Evolutionary conservation across 2,797 vertebrate species (phyloP).

Genomic region (Perodicticus potto): DNA sequence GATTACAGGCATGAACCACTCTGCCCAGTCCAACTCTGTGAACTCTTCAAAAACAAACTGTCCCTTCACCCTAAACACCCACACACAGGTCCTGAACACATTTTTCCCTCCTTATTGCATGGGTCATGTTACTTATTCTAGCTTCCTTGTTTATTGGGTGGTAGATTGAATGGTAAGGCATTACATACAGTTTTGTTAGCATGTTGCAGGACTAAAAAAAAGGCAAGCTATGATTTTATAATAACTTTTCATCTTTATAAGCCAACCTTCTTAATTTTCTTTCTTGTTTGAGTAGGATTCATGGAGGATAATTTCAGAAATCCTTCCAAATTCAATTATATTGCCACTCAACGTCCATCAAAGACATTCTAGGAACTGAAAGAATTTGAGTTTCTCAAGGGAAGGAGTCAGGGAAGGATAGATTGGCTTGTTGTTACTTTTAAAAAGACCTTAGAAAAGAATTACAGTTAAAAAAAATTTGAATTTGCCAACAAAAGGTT

Average conservation of each 20-base stretch:
- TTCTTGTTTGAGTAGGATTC: conserved; percentile 58
- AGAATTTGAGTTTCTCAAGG: background rate
- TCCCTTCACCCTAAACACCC: background rate
- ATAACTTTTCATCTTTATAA: conserved; percentile 40
- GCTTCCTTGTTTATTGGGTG: background rate
- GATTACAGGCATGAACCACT: no score
- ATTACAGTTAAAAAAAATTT: background rate
- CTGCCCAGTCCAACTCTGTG: background rate
- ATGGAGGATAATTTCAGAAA: conserved; percentile 32
- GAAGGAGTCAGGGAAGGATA: background rate
- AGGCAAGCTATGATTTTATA: conserved; percentile 30
- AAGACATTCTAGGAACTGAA: conserved; percentile 19
- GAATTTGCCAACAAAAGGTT: background rate
- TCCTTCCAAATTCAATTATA: conserved; percentile 54
- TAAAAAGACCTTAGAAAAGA: background rate
- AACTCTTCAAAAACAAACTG: background rate
- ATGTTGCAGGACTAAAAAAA: conserved; percentile 35
- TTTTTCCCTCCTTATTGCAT: background rate
- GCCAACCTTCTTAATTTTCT: conserved; percentile 40
- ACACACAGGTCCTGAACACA: background rate
- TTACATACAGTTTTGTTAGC: conserved; percentile 7
- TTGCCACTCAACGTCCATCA: background rate
- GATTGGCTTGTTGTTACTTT: background rate
- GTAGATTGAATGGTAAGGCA: background rate
- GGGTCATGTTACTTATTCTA: background rate